Evolutionary conservation across 2,888 invertebrate genomes (phyloP).

Genomic region (Trichopoda pennipes): DNA sequence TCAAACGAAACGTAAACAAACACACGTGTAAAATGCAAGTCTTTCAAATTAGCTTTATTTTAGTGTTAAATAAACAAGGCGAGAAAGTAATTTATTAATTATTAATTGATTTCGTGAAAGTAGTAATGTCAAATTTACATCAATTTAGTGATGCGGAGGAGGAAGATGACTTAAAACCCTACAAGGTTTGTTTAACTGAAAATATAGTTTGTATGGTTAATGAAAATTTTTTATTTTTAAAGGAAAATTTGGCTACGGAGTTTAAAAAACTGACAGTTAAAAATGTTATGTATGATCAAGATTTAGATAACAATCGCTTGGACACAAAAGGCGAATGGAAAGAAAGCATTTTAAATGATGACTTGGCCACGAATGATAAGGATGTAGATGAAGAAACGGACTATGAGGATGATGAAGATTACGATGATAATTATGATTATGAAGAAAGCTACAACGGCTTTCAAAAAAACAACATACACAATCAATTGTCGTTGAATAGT

Average conservation of each 20-base stretch:
- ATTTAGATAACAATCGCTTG: slow-evolving; percentile 66
- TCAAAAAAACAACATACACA: slow-evolving; percentile 76
- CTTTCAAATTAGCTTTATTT: not conserved
- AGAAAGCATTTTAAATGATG: slow-evolving; percentile 47
- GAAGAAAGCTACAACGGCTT: slow-evolving; percentile 77
- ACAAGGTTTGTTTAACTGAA: slow-evolving; percentile 52
- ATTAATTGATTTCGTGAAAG: not conserved
- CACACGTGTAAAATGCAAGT: slow-evolving; percentile 38
- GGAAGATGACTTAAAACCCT: slow-evolving; percentile 71
- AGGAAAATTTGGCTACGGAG: slow-evolving; percentile 72
- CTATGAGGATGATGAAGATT: slow-evolving; percentile 72
- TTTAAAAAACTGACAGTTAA: slow-evolving; percentile 76
- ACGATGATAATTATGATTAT: slow-evolving; percentile 75
- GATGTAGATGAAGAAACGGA: slow-evolving; percentile 70
- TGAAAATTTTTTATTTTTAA: slow-evolving; percentile 13
- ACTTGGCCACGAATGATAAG: slow-evolving; percentile 62
- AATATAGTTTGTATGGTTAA: not conserved
- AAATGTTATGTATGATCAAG: slow-evolving; percentile 74
- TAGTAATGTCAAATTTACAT: slow-evolving; percentile 72
- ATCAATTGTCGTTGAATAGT: slow-evolving; percentile 51
- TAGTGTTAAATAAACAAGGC: not conserved
- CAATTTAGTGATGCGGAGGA: slow-evolving; percentile 80
- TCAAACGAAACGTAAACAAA: slow-evolving; percentile 41
- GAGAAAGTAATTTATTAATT: not conserved
- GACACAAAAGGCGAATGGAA: slow-evolving; percentile 67